Conservation (phyloP, 1,140 invertebrate genomes). For the Dendrolimus punctatus region DNA sequence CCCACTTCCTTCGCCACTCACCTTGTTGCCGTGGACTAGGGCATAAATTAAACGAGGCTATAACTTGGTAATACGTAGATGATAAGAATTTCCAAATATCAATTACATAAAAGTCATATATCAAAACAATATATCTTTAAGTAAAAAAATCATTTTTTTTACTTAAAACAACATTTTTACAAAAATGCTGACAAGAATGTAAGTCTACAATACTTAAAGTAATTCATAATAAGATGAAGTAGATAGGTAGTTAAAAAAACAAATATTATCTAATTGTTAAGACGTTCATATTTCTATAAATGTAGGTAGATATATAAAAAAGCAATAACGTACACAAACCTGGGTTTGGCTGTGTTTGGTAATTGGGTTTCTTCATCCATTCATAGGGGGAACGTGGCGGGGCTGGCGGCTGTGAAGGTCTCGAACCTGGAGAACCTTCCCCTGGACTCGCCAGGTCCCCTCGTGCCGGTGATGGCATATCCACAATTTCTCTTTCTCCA, state of each 20-base stretch:
- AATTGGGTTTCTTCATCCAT: conserved; percentile 92
- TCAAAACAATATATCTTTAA: too few species aligned
- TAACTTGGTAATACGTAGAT: too few species aligned
- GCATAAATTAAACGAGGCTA: too few species aligned
- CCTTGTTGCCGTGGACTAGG: too few species aligned
- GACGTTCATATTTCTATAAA: not conserved
- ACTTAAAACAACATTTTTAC: too few species aligned
- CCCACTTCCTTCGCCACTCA: too few species aligned
- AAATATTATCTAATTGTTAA: not conserved
- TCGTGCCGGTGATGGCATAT: conserved; percentile 76
- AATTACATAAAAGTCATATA: too few species aligned
- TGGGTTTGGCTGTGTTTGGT: conserved; percentile 86
- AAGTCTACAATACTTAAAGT: too few species aligned
- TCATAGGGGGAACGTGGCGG: conserved; percentile 85
- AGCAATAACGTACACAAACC: conserved; percentile 72
- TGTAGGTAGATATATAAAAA: conserved; percentile 22
- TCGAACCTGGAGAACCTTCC: conserved; percentile 62
- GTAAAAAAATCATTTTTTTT: too few species aligned
- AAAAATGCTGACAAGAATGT: too few species aligned
- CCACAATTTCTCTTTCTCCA: conserved; percentile 53
- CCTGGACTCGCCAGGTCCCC: conserved; percentile 80
- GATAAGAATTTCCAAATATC: too few species aligned
- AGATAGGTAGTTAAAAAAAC: not conserved
- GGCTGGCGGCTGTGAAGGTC: conserved; percentile 73
- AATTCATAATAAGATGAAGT: too few species aligned